Conservation (phyloP, 1,140 invertebrate genomes). For the Macrobrachium rosenbergii region DNA sequence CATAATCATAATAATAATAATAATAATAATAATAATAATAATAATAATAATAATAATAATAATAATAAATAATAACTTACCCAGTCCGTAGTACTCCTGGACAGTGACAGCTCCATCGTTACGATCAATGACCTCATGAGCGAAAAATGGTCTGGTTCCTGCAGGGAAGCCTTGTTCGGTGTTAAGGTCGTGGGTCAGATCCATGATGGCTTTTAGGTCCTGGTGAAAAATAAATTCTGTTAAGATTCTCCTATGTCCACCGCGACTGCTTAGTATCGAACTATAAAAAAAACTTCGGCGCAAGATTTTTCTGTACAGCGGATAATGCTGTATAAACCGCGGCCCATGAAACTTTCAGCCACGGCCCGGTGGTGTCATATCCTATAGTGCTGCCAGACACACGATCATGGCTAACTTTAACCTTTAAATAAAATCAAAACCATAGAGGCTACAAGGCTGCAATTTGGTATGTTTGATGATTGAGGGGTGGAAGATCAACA, state of each 20-base stretch:
- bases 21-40: not conserved
- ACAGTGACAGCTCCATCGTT: conserved; percentile 78
- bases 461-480: no score
- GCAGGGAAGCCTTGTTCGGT: conserved; percentile 75
- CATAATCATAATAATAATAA: not conserved
- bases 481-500: no score
- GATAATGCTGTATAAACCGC: no score
- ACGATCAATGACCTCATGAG: conserved; percentile 76
- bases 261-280: no score
- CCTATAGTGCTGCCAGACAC: no score
- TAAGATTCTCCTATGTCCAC: not conserved
- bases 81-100: conserved; percentile 78
- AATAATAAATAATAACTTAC: conserved; percentile 46
- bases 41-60: not conserved
- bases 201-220: conserved; percentile 57
- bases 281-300: no score
- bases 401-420: no score
- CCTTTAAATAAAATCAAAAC: no score
- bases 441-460: no score
- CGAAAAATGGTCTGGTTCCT: conserved; percentile 72
- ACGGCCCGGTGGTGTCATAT: no score
- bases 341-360: no score
- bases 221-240: not conserved
- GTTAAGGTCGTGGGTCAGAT: conserved; percentile 73
- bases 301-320: no score